Evolutionary conservation across 2,797 vertebrate genomes (phyloP).

Genomic region (Gambelia wislizenii): DNA sequence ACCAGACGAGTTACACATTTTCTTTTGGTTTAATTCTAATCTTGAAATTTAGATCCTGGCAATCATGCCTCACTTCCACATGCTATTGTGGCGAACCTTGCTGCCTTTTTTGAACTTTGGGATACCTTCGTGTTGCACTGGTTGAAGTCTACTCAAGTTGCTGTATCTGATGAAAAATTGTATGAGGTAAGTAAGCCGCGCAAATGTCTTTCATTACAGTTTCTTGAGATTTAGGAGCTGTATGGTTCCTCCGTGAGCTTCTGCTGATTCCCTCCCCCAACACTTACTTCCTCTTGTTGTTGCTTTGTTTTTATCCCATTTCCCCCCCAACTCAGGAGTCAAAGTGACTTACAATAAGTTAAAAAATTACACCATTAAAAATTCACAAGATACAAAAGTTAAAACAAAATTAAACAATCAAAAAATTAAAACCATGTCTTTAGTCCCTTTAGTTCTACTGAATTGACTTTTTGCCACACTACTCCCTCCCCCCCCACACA

Average conservation of each 20-base stretch:
- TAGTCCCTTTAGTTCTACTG: too few species aligned
- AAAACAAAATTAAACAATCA: too few species aligned
- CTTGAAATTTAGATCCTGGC: conserved; percentile 83
- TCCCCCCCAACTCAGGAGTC: too few species aligned
- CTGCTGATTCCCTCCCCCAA: neutral
- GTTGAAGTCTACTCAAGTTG: conserved; percentile 85
- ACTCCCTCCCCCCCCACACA: too few species aligned
- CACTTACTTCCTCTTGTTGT: neutral
- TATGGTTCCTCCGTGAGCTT: neutral
- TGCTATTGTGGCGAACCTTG: conserved; percentile 90
- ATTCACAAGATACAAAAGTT: too few species aligned
- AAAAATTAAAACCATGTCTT: too few species aligned
- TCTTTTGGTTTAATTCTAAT: conserved; percentile 41
- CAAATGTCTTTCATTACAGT: neutral
- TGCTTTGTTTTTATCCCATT: too few species aligned
- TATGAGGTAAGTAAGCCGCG: conserved; percentile 81
- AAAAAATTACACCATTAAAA: too few species aligned
- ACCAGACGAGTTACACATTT: neutral
- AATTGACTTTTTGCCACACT: too few species aligned
- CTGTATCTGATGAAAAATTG: conserved; percentile 86
- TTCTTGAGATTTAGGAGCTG: neutral
- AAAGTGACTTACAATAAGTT: too few species aligned
- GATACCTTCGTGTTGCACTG: conserved; percentile 86
- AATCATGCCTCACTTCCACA: conserved; percentile 89
- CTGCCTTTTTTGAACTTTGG: conserved; percentile 92